Percentiles rank a stretch among this genome's conserved stretches.
These are phyloP conservation scores for Ophonus ardosiacus DNA, from an alignment of 2,888 invertebrate genomes.

Conservation along the genomic window DNA sequence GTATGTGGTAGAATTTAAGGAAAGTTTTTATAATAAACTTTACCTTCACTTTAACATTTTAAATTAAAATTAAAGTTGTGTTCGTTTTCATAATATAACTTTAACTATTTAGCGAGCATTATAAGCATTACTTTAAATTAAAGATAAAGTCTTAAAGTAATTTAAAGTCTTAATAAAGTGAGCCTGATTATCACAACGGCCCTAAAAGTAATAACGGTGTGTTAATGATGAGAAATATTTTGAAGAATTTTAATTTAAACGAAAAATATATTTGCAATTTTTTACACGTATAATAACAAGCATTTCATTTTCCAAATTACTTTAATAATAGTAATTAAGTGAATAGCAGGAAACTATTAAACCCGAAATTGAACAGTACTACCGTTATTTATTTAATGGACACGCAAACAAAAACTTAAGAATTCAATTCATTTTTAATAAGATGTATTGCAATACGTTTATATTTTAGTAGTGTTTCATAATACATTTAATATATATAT, in stretches of 20 bases:
- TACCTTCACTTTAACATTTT: too few relatives aligned
- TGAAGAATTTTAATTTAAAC: not conserved
- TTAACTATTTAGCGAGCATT: too few relatives aligned
- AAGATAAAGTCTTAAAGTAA: too few relatives aligned
- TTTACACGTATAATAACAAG: not conserved
- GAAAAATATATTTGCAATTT: not conserved
- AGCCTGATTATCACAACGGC: too few relatives aligned
- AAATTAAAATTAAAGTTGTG: too few relatives aligned
- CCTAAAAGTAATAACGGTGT: not conserved
- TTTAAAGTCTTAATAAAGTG: too few relatives aligned
- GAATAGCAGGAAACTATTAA: slow-evolving; percentile 26
- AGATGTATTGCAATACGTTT: not conserved
- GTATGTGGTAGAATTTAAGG: too few relatives aligned
- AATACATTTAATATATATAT: too few relatives aligned
- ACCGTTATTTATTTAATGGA: slow-evolving; percentile 37
- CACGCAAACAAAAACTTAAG: slow-evolving; percentile 5
- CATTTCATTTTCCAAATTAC: slow-evolving; percentile 19
- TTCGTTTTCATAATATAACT: too few relatives aligned
- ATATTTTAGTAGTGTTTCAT: not conserved
- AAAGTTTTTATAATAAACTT: too few relatives aligned
- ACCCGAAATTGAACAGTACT: slow-evolving; percentile 18
- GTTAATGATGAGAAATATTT: not conserved
- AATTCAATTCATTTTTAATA: slow-evolving; percentile 9
- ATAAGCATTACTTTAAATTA: too few relatives aligned
- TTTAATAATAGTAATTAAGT: slow-evolving; percentile 38